Base-by-base conservation (phyloP, 2,888 invertebrate species). In the Muscina levida region DNA sequence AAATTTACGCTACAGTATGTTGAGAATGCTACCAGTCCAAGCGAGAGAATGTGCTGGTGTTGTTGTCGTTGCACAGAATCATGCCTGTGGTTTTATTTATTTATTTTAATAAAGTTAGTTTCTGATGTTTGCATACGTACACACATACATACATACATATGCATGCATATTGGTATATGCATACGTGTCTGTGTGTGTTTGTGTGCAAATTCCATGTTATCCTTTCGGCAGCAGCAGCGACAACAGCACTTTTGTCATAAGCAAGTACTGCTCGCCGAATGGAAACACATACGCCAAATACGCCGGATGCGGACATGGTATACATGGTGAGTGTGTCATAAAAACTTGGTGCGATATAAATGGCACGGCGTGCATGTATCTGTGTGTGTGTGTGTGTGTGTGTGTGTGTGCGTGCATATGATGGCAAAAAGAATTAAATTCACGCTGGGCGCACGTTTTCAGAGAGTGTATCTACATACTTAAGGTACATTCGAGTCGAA, bases 21-120 rank as follows among this genome's bases (percentile, higher is more conserved):
- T 31, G 48, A 26, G 17, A 67, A 42, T 56, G n/a, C 19, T 68
- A 68, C 42, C 15, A 53, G 68, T 42, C 68, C 68, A 51, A 39
- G 39, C 37, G 37, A 17, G 48, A 67, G 31, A 39, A n/a, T 17
- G 5, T 1, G 67, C 2, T 17, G 66, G 53, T 72, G 19, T 17
- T 62, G 39, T 62, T 62, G 31, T 17, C 65, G 48, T 66, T 71
- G 81, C 74, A 77, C 53, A 68, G 56, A 72, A 81, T 77, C 74
- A 81, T 81, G 81, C 81, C 77, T 81, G 81, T 72, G 77, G 81
- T 77, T 81, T 81, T 81, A 77, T 81, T 81, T 77, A 77, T 81
- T 81, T 74, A 68, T 81, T 81, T 77, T 72, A 81, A 81, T 77
- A 81, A 77, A 81, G 77, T 81, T 77, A 57, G 74, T 72, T 72